These are phyloP conservation scores for Aplodontia rufa DNA, from an alignment of 2,113 vertebrate species.

Conservation along the genomic window DNA sequence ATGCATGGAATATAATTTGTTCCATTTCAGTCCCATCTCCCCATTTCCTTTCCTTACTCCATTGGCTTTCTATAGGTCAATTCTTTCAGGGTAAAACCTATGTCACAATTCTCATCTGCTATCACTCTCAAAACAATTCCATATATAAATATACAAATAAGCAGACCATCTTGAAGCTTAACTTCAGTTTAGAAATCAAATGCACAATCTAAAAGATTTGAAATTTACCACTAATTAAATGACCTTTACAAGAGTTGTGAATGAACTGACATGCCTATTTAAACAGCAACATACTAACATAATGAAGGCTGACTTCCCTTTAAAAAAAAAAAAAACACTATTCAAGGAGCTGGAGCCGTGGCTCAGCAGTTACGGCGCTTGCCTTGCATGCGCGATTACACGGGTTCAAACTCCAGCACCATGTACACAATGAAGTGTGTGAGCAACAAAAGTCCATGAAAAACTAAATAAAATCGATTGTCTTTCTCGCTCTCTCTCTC, in stretches of 20 bases:
- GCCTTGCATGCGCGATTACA: too few relatives aligned
- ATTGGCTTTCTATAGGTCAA: neutral
- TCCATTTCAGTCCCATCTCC: too few relatives aligned
- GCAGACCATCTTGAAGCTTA: neutral
- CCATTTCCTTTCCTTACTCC: too few relatives aligned
- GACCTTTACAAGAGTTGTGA: neutral
- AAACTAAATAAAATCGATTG: too few relatives aligned
- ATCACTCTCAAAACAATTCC: neutral
- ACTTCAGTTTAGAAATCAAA: constrained; percentile 48
- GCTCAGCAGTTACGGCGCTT: too few relatives aligned
- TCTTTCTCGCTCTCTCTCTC: too few relatives aligned
- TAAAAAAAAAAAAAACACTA: constrained; percentile 58
- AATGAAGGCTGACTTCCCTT: neutral
- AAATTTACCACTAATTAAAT: constrained; percentile 2
- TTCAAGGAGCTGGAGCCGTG: too few relatives aligned
- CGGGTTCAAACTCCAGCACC: too few relatives aligned
- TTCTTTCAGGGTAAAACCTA: neutral
- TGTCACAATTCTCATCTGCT: neutral
- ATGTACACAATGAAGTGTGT: too few relatives aligned
- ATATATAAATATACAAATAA: neutral
- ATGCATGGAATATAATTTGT: too few relatives aligned
- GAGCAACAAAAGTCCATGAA: too few relatives aligned
- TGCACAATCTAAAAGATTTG: neutral
- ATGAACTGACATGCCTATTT: neutral
- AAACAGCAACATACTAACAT: neutral